Evolutionary conservation across 2,797 vertebrate genomes (phyloP), one percentile per base, ranked within the genome.

Genomic region (Pantherophis alleghaniensis): DNA sequence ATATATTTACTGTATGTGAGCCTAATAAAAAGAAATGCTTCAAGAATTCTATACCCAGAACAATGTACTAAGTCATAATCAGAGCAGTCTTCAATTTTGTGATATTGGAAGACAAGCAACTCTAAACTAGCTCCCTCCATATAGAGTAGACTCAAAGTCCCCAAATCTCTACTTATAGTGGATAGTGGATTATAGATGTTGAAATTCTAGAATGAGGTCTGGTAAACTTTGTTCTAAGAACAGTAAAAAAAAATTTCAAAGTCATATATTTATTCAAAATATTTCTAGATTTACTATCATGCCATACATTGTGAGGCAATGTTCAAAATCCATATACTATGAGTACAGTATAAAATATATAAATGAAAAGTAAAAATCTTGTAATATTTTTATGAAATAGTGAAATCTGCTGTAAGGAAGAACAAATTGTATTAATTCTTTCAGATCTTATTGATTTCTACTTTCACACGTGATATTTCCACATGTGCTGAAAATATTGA

Each of bases 371-470:
- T 55, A 3, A 83, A 90, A 91, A 47, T 26, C 22, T 56, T 83
- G 32, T 26, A 59, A 83, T 59, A 57, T 79, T 47, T 91, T 37
- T 79, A 59, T 79, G 32, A 37, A 59, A 51, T 16, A 47, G 93
- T 95, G 96, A 95, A 93, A 57, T 91, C 91, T 94, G 86, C 92
- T 95, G 94, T 93, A 90, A 95, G 91, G 91, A 87, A 91, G 92
- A 88, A 61, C 10, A 86, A 5, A 59, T 16, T 90, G 57, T 92
- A 66, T 96, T 96, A 96, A 96, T 96, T 95, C 96, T 94, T 92
- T 93, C 95, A 93, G 94, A 96, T 83, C 37, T 47, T 79, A 42
- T 22, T 79, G 74, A 42, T 79, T 79, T 79, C 74, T 79, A 79
- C 20, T 79, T 79, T 16, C 20, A 79, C 74, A 79, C 4, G 9